A percentile compares a stretch with the other conserved stretches of the same genome.
Conservation (phyloP, 2,888 invertebrate species). For the Tenthredo distinguenda region DNA sequence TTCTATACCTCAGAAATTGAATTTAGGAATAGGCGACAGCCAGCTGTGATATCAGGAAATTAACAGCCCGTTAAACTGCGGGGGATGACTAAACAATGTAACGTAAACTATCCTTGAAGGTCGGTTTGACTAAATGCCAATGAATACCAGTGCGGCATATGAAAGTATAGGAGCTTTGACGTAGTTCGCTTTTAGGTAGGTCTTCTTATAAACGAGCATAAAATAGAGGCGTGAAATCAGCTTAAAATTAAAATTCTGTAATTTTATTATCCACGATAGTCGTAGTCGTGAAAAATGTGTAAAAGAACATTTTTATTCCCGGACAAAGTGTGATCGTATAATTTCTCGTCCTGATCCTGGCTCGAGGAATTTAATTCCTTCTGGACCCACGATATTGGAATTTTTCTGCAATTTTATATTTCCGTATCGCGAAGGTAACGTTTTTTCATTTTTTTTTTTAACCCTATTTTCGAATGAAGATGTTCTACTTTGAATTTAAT, state of each 20-base stretch:
- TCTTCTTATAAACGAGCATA: not conserved
- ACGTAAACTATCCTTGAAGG: conserved; percentile 18
- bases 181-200: not conserved
- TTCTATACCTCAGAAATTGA: not conserved
- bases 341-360: no score
- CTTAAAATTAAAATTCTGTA: not conserved
- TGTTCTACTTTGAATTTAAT: not conserved
- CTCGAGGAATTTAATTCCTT: no score
- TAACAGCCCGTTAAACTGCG: not conserved
- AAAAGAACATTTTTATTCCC: not conserved
- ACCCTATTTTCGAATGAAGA: not conserved
- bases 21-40: not conserved
- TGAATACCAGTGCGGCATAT: not conserved
- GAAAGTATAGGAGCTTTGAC: not conserved
- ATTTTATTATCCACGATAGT: not conserved
- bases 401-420: not conserved
- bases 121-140: conserved; percentile 33
- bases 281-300: not conserved
- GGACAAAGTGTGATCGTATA: no score
- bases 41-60: not conserved
- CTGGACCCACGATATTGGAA: no score
- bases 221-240: not conserved
- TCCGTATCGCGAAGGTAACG: no score
- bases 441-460: not conserved
- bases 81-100: not conserved